A percentile compares a stretch with the other conserved stretches of the same genome.
These are phyloP conservation scores for Gymnoscopelus braueri DNA, from an alignment of 2,797 vertebrate genomes.

Conservation along the genomic window DNA sequence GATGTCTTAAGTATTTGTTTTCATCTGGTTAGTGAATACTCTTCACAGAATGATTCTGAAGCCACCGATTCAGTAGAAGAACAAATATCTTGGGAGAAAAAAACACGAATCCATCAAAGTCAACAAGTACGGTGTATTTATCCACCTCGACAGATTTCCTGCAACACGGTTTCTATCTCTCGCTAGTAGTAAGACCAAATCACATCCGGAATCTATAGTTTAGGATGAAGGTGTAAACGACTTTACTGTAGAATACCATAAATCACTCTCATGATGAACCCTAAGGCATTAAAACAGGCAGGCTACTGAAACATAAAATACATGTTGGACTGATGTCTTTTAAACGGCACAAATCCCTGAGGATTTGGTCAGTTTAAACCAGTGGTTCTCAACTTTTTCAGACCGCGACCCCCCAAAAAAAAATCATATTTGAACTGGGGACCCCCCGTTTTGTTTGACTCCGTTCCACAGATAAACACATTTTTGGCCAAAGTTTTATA, in stretches of 20 bases:
- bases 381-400: no score
- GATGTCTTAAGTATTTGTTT: constrained; percentile 49
- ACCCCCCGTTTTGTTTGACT: no score
- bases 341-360: constrained; percentile 16
- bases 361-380: not conserved
- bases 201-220: not conserved
- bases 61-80: constrained; percentile 15
- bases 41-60: constrained; percentile 7
- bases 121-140: constrained; percentile 3
- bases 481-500: no score
- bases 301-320: constrained; percentile 1
- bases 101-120: constrained; percentile 9
- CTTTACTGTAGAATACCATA: constrained; percentile 1
- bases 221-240: constrained; percentile 1
- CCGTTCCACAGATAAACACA: no score
- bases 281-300: constrained; percentile 9
- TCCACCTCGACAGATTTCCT: not conserved
- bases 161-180: no score
- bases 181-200: not conserved
- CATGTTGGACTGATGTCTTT: not conserved
- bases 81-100: constrained; percentile 11
- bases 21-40: constrained; percentile 23
- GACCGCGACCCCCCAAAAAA: no score
- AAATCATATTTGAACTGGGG: no score
- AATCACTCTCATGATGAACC: constrained; percentile 8